phyloP scores from a whole-genome alignment of 2,113 vertebrate genomes.

The Ploceus nigricollis region DNA sequence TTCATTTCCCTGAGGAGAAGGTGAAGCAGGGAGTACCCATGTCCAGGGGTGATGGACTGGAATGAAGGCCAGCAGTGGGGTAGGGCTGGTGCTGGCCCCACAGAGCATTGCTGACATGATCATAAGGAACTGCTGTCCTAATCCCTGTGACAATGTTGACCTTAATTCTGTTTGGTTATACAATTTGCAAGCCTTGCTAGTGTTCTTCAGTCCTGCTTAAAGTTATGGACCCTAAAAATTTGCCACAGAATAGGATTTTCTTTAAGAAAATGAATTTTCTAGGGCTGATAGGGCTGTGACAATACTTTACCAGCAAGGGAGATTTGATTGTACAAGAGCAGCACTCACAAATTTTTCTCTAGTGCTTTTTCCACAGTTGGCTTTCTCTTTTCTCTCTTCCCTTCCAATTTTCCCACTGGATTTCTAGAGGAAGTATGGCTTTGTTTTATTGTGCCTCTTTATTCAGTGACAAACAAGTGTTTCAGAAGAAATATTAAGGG shows the following conservation, averaged over 20 bases:
- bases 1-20: not conserved
- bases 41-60: not conserved
- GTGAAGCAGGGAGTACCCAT: not conserved
- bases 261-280: not conserved
- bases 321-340: not conserved
- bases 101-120: not conserved
- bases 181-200: not conserved
- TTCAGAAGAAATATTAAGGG: not conserved
- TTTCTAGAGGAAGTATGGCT: not conserved
- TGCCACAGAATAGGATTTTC: not conserved
- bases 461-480: not conserved
- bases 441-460: not conserved
- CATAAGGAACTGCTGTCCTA: not conserved
- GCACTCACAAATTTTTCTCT: not conserved
- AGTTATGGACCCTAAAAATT: not conserved
- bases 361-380: not conserved
- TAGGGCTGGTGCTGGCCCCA: not conserved
- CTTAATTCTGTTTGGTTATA: slow-evolving; percentile 43
- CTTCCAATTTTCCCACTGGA: not conserved
- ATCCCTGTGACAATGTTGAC: slow-evolving; percentile 36
- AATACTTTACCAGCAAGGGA: not conserved
- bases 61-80: not conserved
- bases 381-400: not conserved
- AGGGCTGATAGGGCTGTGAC: not conserved
- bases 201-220: not conserved